A percentile compares a stretch with the other conserved stretches of the same genome.
Evolutionary conservation across 2,113 vertebrate species (phyloP).

Genomic region (Eudyptes chrysolophus): DNA sequence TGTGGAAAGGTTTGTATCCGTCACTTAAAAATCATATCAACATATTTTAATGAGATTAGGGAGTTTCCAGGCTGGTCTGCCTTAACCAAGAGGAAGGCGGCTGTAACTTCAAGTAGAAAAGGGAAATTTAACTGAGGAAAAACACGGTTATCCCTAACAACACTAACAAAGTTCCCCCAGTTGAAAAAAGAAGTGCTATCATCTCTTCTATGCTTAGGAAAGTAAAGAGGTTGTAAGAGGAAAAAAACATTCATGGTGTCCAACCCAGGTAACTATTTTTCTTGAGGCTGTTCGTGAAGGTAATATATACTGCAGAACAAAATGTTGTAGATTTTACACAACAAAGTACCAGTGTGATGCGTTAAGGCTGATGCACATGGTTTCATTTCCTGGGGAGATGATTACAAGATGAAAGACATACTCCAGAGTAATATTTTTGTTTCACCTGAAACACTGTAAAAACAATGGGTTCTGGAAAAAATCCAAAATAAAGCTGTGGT

Average conservation of each 20-base stretch:
- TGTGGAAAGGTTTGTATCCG: not conserved
- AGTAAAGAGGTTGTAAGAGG: not conserved
- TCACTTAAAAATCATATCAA: not conserved
- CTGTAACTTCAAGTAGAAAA: not conserved
- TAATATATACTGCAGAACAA: slow-evolving; percentile 34
- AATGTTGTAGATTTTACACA: slow-evolving; percentile 64
- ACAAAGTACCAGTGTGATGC: slow-evolving; percentile 70
- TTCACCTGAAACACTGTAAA: slow-evolving; percentile 80
- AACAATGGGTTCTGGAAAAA: slow-evolving; percentile 79
- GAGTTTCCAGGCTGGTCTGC: not conserved
- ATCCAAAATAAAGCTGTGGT: slow-evolving; percentile 76
- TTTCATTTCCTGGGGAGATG: slow-evolving; percentile 82
- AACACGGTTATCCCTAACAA: not conserved
- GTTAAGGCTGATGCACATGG: slow-evolving; percentile 75
- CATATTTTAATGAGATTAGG: not conserved
- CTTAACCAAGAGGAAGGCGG: not conserved
- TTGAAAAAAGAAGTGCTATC: not conserved
- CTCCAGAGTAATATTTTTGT: slow-evolving; percentile 80
- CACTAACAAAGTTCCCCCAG: not conserved
- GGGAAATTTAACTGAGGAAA: not conserved
- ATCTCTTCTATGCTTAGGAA: not conserved
- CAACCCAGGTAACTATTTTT: slow-evolving; percentile 33
- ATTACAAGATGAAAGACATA: slow-evolving; percentile 76
- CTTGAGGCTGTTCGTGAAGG: slow-evolving; percentile 52
- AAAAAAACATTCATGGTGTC: not conserved